Percentiles rank a stretch among this genome's conserved stretches.
These are phyloP conservation scores for Brachionus rubens DNA, from an alignment of 1,140 invertebrate genomes.

Conservation along the genomic window DNA sequence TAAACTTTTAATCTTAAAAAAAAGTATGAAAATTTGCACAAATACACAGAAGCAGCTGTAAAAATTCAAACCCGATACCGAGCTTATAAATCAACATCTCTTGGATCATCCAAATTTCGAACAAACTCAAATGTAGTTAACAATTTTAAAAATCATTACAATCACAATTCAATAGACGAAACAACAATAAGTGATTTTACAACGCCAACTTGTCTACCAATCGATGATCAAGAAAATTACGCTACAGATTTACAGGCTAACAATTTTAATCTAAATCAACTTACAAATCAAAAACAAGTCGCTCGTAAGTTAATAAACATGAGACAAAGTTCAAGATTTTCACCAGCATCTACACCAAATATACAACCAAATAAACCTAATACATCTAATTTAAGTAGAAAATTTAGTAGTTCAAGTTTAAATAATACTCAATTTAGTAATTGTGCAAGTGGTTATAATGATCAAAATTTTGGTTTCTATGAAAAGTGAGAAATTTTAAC, in stretches of 20 bases:
- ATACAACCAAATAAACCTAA: neutral
- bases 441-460: neutral
- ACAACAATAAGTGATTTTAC: neutral
- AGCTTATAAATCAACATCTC: slow-evolving; percentile 23
- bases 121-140: neutral
- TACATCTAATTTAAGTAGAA: neutral
- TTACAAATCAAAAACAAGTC: slow-evolving; percentile 11
- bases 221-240: neutral
- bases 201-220: neutral
- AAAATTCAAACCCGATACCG: slow-evolving; percentile 31
- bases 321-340: slow-evolving; percentile 17
- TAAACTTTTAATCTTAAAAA: no score
- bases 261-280: neutral
- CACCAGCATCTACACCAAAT: neutral
- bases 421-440: neutral
- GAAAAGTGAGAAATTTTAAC: slow-evolving; percentile 1
- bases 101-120: neutral
- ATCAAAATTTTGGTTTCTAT: slow-evolving; percentile 3
- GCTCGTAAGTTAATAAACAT: slow-evolving; percentile 4
- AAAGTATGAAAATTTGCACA: slow-evolving; percentile 44
- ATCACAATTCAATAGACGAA: slow-evolving; percentile 18
- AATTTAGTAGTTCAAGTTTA: neutral
- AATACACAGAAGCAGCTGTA: slow-evolving; percentile 30
- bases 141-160: neutral
- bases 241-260: neutral